phyloP scores from a whole-genome alignment of 1,140 invertebrate species.

The Prorops nasuta region DNA sequence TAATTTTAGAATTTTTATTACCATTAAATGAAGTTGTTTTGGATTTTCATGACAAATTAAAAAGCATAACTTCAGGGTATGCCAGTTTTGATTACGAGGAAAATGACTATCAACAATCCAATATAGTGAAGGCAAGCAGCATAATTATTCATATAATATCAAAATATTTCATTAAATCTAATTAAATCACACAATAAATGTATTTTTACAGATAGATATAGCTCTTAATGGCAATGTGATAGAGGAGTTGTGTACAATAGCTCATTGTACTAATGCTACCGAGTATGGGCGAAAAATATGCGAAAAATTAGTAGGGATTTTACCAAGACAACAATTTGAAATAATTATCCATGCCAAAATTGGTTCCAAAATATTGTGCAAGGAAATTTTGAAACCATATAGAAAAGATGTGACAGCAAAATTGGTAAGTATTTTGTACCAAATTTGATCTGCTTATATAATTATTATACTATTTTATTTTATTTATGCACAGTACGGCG shows the following conservation, averaged over 20 bases:
- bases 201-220: slow-evolving; percentile 69
- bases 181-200: no score
- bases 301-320: slow-evolving; percentile 78
- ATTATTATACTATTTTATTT: slow-evolving; percentile 17
- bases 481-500: slow-evolving; percentile 76
- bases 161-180: no score
- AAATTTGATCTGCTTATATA: slow-evolving; percentile 12
- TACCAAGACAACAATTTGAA: slow-evolving; percentile 84
- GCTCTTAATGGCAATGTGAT: slow-evolving; percentile 78
- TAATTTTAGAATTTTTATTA: slow-evolving; percentile 80
- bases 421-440: slow-evolving; percentile 69
- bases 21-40: slow-evolving; percentile 92
- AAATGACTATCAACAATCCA: slow-evolving; percentile 72
- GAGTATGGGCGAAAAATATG: slow-evolving; percentile 72
- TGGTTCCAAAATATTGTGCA: slow-evolving; percentile 77
- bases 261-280: slow-evolving; percentile 70
- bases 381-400: slow-evolving; percentile 84
- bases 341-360: slow-evolving; percentile 87
- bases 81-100: slow-evolving; percentile 98
- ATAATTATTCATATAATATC: no score
- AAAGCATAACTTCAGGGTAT: slow-evolving; percentile 88
- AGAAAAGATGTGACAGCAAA: slow-evolving; percentile 93
- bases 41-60: slow-evolving; percentile 93
- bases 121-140: slow-evolving; percentile 69
- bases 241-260: slow-evolving; percentile 85